Conservation (phyloP, 1,140 invertebrate species). For the Halotydeus destructor region DNA sequence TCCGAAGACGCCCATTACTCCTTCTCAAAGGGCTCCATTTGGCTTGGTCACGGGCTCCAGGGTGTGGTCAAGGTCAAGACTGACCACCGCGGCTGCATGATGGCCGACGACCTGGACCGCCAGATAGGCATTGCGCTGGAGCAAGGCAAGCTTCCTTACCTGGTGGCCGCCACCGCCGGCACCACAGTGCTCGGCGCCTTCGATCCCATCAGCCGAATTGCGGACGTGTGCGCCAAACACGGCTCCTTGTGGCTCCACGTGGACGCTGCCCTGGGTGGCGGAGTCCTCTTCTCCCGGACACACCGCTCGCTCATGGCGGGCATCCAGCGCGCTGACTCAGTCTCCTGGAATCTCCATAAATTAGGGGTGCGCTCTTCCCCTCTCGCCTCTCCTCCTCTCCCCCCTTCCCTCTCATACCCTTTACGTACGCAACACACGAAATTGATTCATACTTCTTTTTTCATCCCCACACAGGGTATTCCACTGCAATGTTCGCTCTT, state of each 20-base stretch:
- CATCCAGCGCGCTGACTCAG: slow-evolving; percentile 79
- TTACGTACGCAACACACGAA: no score
- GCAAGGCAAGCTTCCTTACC: slow-evolving; percentile 34
- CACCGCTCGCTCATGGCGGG: slow-evolving; percentile 69
- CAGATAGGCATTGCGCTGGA: slow-evolving; percentile 29
- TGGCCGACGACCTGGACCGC: slow-evolving; percentile 31
- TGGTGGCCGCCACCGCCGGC: slow-evolving; percentile 49
- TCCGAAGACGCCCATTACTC: slow-evolving; percentile 93
- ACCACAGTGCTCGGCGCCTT: slow-evolving; percentile 51
- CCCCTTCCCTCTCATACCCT: no score
- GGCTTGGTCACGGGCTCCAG: slow-evolving; percentile 56
- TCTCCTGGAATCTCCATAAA: slow-evolving; percentile 99
- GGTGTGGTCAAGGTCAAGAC: slow-evolving; percentile 43
- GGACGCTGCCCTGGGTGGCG: slow-evolving; percentile 93
- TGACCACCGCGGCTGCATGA: slow-evolving; percentile 42
- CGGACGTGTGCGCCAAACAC: slow-evolving; percentile 2
- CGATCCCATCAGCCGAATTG: slow-evolving; percentile 60
- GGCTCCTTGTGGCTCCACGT: slow-evolving; percentile 18
- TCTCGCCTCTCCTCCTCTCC: no score
- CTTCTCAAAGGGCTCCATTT: slow-evolving; percentile 58
- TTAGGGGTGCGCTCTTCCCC: slow-evolving; percentile 47
- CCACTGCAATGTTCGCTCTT: slow-evolving; percentile 89
- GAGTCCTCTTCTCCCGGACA: slow-evolving; percentile 71
- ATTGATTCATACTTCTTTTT: no score
- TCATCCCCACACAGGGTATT: no score